Conservation (phyloP, 2,113 vertebrate species). For the mouse (Mus musculus) region DNA sequence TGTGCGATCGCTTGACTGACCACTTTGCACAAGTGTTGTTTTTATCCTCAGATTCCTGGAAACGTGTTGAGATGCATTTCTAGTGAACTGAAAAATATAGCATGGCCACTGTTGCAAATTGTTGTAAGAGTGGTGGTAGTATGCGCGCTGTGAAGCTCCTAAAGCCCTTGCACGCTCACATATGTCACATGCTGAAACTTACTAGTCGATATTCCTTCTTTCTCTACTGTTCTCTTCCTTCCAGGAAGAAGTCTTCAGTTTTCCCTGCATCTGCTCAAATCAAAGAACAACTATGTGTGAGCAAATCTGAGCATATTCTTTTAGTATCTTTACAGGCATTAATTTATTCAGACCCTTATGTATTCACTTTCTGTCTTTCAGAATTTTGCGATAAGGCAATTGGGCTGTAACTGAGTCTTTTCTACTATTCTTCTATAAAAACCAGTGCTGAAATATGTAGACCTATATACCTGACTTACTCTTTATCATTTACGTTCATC, state of each 20-base stretch:
- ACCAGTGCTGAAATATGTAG: background rate
- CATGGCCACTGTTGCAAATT: background rate
- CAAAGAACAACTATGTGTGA: background rate
- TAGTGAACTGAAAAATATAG: background rate
- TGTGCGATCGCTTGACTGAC: background rate
- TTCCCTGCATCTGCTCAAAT: slow-evolving; percentile 18
- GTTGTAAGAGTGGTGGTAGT: slow-evolving; percentile 24
- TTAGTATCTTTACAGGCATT: background rate
- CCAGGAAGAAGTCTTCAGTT: background rate
- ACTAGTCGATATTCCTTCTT: background rate
- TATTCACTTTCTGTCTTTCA: background rate
- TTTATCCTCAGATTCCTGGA: background rate
- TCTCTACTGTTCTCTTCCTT: background rate
- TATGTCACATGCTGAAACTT: background rate
- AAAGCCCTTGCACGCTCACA: background rate
- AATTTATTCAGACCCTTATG: background rate
- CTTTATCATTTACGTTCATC: background rate
- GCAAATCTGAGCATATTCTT: background rate
- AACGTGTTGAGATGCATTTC: background rate
- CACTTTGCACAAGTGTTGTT: background rate
- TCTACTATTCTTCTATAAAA: background rate
- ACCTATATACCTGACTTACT: background rate
- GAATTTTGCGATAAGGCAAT: background rate
- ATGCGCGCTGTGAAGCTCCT: background rate
- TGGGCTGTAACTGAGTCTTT: background rate